Evolutionary conservation across 1,140 invertebrate genomes (phyloP), one percentile per base, ranked within the genome.

Genomic region (Pseudomyrmex flavicornis): DNA sequence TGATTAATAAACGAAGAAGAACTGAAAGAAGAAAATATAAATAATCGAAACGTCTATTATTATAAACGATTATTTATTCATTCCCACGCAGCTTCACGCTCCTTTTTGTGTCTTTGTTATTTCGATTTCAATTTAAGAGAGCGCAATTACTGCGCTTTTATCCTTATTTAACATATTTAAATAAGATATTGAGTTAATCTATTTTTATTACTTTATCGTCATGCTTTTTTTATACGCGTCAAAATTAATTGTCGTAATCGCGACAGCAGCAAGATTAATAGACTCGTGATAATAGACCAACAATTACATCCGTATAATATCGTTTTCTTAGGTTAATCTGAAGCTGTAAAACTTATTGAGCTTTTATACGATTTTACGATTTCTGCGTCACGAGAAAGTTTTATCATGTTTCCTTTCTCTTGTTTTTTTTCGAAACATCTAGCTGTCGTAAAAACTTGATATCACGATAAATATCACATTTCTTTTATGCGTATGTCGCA

Each of bases 261-360:
- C 35, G 5, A 70, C 15, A 52, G 50, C 20, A 44, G 13, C 13
- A 50, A 26, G n/a, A 80, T 70, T 80, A 80, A 80, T 59, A 52
- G 44, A 69, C 9, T 46, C 4, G 35, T 50, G 17, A 13, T 46
- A 15, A 70, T 20, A 15, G 35, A 35, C 2, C 26, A 26, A 26
- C 35, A 22, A 61, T 12, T 5, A 50, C 54, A 13, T 56, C 0
- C 20, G 35, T 20, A 22, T 20, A 66, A 68, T 13, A 26, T 56
- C 17, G 50, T 46, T 70, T 20, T 48, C 48, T 58, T 70, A 17
- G 35, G 0, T 59, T 9, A 54, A 2, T 52, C 7, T 58, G 15
- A 20, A 48, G 9, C 5, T 15, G 46, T 20, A 35, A 59, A 61
- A 48, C 59, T 48, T 70, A 68, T 13, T 17, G 65, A 48, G 8